Conservation (phyloP, 1,140 invertebrate species). For the Drosophila repleta region DNA sequence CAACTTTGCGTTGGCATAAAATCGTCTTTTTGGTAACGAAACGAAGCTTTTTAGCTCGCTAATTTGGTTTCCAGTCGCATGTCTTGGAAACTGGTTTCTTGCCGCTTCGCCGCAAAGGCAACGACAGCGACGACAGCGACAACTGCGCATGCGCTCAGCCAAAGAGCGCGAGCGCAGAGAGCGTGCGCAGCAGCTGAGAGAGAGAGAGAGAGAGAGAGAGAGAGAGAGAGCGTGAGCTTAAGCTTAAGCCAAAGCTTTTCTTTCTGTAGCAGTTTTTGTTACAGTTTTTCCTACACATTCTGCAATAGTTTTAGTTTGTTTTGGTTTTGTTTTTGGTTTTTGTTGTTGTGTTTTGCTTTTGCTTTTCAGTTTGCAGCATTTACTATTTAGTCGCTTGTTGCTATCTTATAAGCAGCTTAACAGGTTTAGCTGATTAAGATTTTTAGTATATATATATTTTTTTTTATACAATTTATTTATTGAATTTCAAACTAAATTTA, state of each 20-base stretch:
- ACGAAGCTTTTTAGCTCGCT: conserved; percentile 60
- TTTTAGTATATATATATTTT: not conserved
- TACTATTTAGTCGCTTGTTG: conserved; percentile 34
- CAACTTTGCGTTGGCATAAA: conserved; percentile 75
- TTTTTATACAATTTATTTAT: conserved; percentile 34
- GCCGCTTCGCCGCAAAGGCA: conserved; percentile 56
- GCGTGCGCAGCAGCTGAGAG: conserved; percentile 1
- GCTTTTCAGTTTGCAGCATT: conserved; percentile 28
- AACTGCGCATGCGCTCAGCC: conserved; percentile 63
- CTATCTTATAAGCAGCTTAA: conserved; percentile 57
- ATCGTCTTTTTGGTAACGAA: conserved; percentile 46
- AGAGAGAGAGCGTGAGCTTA: conserved; percentile 1
- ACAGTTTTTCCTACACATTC: conserved; percentile 61
- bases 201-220: conserved; percentile 1
- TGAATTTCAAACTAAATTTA: conserved; percentile 56
- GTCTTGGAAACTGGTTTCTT: conserved; percentile 67
- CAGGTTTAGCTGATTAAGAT: conserved; percentile 69
- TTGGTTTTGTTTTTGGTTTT: conserved; percentile 33
- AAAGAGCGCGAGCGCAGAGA: not conserved
- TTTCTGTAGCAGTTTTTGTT: conserved; percentile 38
- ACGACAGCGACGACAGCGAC: too few relatives aligned
- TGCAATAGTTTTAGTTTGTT: conserved; percentile 53
- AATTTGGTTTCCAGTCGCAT: conserved; percentile 63
- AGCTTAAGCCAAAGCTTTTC: conserved; percentile 39
- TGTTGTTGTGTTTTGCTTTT: conserved; percentile 36